phyloP scores from a whole-genome alignment of 2,888 invertebrate genomes.

The Chymomyza amoena region DNA sequence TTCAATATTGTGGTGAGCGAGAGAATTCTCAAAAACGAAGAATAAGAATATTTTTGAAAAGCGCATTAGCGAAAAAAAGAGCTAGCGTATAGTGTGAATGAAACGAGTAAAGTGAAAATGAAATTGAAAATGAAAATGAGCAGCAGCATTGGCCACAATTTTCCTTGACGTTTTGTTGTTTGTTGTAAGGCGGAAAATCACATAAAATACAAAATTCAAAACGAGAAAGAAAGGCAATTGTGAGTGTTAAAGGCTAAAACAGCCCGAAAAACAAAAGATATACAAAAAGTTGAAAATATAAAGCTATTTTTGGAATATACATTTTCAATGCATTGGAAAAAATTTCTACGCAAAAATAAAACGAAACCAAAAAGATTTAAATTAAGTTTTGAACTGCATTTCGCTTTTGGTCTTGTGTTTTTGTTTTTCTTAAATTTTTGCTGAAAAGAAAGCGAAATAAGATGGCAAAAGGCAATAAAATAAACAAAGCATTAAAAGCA shows the following conservation, averaged over 20 bases:
- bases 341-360: constrained; percentile 14
- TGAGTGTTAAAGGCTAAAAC: constrained; percentile 44
- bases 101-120: constrained; percentile 58
- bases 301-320: constrained; percentile 70
- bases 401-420: background rate
- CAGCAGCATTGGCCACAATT: constrained; percentile 55
- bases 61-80: background rate
- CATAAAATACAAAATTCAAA: constrained; percentile 30
- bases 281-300: constrained; percentile 57
- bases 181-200: constrained; percentile 55
- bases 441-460: constrained; percentile 2
- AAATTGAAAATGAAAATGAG: constrained; percentile 56
- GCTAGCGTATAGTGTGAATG: constrained; percentile 44
- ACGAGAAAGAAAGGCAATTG: constrained; percentile 61
- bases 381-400: background rate
- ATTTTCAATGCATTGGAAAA: constrained; percentile 61
- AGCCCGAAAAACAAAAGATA: constrained; percentile 28
- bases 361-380: background rate
- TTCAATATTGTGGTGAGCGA: background rate
- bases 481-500: constrained; percentile 22
- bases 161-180: constrained; percentile 60
- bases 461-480: background rate
- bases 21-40: constrained; percentile 14
- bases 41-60: background rate
- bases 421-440: too few relatives aligned